A percentile compares a stretch with the other conserved stretches of the same genome.
Conservation (phyloP, 2,888 invertebrate species). For the Diadegma fenestrale region DNA sequence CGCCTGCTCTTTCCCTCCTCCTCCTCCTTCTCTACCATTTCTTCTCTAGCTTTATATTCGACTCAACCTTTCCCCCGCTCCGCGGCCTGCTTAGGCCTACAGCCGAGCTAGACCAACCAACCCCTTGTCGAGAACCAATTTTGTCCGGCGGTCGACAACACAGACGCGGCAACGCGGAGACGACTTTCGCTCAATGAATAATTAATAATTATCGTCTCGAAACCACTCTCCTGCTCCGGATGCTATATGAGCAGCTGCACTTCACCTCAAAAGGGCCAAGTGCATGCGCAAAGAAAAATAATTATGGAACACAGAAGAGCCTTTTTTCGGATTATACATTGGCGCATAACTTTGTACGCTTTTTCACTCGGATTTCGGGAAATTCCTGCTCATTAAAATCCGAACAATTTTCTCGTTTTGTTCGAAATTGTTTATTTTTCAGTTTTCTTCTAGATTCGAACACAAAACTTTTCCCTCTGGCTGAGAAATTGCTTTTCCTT, state of each 20-base stretch:
- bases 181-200: constrained; percentile 67
- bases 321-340: not conserved
- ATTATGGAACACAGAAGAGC: not conserved
- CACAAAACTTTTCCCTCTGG: too few species aligned
- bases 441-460: not conserved
- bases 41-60: constrained; percentile 58
- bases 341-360: not conserved
- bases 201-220: constrained; percentile 77
- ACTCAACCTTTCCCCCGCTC: constrained; percentile 49
- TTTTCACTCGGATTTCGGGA: too few species aligned
- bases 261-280: constrained; percentile 39
- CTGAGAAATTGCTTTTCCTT: not conserved
- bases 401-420: not conserved
- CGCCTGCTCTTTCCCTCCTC: not conserved
- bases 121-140: constrained; percentile 26
- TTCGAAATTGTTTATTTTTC: not conserved
- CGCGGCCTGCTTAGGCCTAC: constrained; percentile 56
- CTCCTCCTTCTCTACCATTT: constrained; percentile 39
- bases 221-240: constrained; percentile 34
- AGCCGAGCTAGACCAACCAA: constrained; percentile 29
- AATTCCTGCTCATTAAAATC: too few species aligned
- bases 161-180: not conserved
- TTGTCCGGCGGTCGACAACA: constrained; percentile 26
- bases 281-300: constrained; percentile 26
- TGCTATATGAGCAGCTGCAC: constrained; percentile 72